Conservation (phyloP, 2,113 vertebrate genomes). For the Herpetotheres cachinnans region DNA sequence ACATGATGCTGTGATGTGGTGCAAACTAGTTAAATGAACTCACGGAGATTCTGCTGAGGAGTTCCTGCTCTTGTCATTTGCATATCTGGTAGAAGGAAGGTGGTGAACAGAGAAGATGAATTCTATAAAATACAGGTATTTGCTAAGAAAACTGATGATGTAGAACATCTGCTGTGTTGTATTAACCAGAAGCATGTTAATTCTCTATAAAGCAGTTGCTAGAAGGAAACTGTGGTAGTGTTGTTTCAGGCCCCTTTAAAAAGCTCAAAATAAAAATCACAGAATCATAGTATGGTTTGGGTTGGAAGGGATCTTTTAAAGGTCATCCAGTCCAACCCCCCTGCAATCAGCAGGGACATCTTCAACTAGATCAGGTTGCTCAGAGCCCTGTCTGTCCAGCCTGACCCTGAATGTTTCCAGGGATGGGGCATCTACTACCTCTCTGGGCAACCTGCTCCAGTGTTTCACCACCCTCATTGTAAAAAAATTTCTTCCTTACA, state of each 20-base stretch:
- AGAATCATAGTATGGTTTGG: background rate
- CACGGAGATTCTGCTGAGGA: background rate
- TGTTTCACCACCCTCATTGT: background rate
- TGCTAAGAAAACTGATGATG: background rate
- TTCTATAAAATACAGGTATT: background rate
- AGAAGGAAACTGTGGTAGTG: background rate
- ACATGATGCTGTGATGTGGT: background rate
- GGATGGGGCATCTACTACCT: background rate
- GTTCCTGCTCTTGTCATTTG: background rate
- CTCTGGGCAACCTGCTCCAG: background rate
- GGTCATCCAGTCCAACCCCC: background rate
- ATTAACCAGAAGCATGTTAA: background rate
- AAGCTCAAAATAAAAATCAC: background rate
- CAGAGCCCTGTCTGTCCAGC: accelerated
- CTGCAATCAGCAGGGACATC: background rate
- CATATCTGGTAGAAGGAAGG: background rate
- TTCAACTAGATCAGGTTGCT: background rate
- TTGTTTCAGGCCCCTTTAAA: background rate
- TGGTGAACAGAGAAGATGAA: background rate
- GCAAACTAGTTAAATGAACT: background rate
- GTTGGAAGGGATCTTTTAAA: background rate
- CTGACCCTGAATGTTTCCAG: background rate
- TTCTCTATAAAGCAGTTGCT: background rate
- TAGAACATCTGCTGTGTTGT: background rate
- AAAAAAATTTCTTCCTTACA: background rate